phyloP scores from a whole-genome alignment of 2,113 vertebrate genomes.

The Tachysurus fulvidraco region DNA sequence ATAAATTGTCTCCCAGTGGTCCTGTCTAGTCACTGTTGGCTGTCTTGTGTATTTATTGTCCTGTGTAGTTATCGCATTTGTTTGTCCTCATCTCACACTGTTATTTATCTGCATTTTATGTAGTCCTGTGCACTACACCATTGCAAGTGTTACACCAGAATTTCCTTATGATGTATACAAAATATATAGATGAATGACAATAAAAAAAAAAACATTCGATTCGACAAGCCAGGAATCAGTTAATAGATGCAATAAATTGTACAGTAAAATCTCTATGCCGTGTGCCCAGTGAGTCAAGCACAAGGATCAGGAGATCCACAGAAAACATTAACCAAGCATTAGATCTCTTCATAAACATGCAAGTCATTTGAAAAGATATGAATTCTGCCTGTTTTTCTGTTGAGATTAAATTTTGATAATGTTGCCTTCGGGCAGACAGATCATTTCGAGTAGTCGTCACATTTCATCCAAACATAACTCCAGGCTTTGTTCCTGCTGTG shows the following conservation, averaged over 20 bases:
- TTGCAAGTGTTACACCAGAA: too few species aligned
- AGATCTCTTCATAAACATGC: constrained; percentile 1
- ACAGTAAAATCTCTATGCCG: neutral
- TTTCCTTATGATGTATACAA: neutral
- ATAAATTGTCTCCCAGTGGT: neutral
- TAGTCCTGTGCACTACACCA: too few species aligned
- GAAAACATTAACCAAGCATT: constrained; percentile 14
- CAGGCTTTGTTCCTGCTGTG: constrained; percentile 24
- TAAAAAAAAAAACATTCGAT: neutral
- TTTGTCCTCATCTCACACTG: neutral
- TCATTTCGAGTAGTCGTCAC: constrained; percentile 9
- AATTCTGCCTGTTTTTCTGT: neutral
- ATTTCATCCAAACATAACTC: constrained; percentile 38
- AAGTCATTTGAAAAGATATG: constrained; percentile 23
- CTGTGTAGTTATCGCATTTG: neutral
- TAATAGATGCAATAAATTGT: neutral
- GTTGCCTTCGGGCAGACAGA: neutral
- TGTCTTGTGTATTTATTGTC: neutral
- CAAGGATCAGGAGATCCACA: constrained; percentile 18
- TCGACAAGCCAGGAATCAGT: neutral
- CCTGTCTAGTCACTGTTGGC: neutral
- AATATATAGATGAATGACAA: neutral
- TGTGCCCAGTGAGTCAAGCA: neutral
- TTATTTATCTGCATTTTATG: too few species aligned
- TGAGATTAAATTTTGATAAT: constrained; percentile 30